A percentile compares a stretch with the other conserved stretches of the same genome.
Evolutionary conservation across 2,888 invertebrate genomes (phyloP).

Genomic region (Drosophila colorata): DNA sequence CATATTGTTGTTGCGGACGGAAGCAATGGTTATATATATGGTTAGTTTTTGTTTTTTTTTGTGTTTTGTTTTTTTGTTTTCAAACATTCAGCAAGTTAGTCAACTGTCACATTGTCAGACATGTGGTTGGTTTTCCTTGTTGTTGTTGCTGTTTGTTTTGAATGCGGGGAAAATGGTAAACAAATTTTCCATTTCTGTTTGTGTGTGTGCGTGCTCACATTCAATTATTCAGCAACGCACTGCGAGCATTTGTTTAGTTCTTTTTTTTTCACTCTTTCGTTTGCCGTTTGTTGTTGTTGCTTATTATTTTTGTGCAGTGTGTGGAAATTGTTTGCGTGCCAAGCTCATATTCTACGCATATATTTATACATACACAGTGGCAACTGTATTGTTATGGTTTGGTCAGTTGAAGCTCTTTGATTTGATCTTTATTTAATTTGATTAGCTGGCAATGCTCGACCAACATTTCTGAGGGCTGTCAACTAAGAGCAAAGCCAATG

Average conservation of each 20-base stretch:
- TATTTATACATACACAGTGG: neutral
- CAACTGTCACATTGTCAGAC: constrained; percentile 73
- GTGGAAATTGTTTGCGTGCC: constrained; percentile 78
- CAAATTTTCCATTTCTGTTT: constrained; percentile 62
- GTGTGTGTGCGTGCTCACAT: constrained; percentile 38
- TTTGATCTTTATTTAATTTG: constrained; percentile 51
- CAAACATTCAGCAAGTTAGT: constrained; percentile 71
- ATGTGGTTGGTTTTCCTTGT: constrained; percentile 9
- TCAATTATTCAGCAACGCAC: constrained; percentile 64
- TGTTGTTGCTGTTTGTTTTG: constrained; percentile 27
- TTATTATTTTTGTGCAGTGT: constrained; percentile 79
- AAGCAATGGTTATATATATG: constrained; percentile 32
- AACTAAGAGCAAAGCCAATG: constrained; percentile 32
- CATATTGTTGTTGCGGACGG: constrained; percentile 48
- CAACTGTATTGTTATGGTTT: constrained; percentile 21
- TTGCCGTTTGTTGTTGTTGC: constrained; percentile 39
- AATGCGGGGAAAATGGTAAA: constrained; percentile 59
- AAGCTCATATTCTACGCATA: constrained; percentile 38
- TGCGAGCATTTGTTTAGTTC: constrained; percentile 69
- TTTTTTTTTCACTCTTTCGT: constrained; percentile 10
- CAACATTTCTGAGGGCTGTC: constrained; percentile 25
- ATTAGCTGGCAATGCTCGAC: constrained; percentile 40
- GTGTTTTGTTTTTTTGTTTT: constrained; percentile 6
- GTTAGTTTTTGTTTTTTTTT: constrained; percentile 33
- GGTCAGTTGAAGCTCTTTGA: constrained; percentile 47